phyloP scores from a whole-genome alignment of 1,140 invertebrate genomes.

The Piezodorus guildinii region DNA sequence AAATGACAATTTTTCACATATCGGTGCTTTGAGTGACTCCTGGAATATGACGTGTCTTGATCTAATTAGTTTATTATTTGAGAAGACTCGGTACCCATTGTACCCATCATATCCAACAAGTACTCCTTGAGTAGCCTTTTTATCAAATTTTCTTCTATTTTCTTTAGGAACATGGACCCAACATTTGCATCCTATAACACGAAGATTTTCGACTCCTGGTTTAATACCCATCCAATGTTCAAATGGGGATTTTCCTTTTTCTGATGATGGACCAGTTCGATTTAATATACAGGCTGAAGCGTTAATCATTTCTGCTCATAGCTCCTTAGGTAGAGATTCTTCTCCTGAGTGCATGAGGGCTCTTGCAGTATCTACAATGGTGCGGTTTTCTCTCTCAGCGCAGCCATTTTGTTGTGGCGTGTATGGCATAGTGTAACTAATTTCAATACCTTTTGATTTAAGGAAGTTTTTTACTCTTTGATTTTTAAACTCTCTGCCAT shows the following conservation, averaged over 20 bases:
- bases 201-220: background rate
- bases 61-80: background rate
- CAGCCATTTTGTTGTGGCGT: no score
- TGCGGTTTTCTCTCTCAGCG: no score
- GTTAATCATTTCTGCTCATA: background rate
- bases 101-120: no score
- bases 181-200: background rate
- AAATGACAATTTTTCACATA: background rate
- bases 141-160: no score
- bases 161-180: background rate
- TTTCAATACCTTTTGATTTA: background rate
- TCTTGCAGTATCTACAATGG: background rate
- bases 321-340: background rate
- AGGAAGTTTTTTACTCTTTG: conserved; percentile 29
- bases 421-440: no score
- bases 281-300: background rate
- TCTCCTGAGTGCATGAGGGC: background rate
- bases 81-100: background rate
- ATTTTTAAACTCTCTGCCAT: conserved; percentile 29
- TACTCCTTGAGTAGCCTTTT: background rate
- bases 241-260: background rate
- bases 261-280: background rate
- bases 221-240: background rate
- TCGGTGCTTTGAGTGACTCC: background rate
- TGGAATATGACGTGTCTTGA: background rate